phyloP scores from a whole-genome alignment of 2,797 vertebrate genomes.

The Balearica regulorum region DNA sequence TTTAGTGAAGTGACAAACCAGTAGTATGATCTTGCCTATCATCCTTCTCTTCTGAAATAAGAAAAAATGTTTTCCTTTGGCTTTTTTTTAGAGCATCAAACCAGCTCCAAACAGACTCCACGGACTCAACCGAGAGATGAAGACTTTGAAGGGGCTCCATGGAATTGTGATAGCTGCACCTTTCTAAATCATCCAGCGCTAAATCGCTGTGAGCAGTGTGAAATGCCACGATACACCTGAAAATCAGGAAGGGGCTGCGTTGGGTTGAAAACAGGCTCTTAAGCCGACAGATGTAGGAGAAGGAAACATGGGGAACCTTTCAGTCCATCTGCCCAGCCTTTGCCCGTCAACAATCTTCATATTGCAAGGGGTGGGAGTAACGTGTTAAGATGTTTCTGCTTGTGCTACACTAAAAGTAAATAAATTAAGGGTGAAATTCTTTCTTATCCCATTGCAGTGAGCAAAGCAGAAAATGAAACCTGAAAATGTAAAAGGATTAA shows the following conservation, averaged over 20 bases:
- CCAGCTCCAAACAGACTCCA: conserved; percentile 72
- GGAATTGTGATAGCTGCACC: conserved; percentile 99
- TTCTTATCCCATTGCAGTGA: conserved; percentile 53
- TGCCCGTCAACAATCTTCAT: conserved; percentile 58
- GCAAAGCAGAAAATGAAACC: conserved; percentile 64
- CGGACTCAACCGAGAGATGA: conserved; percentile 87
- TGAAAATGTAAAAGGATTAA: conserved; percentile 69
- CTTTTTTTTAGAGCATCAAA: conserved; percentile 72
- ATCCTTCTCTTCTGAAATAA: background rate
- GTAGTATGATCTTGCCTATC: background rate
- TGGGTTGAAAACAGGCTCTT: conserved; percentile 54
- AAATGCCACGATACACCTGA: conserved; percentile 99
- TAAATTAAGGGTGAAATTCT: conserved; percentile 12
- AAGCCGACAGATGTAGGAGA: conserved; percentile 55
- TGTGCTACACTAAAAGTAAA: conserved; percentile 52
- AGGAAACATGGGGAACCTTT: conserved; percentile 65
- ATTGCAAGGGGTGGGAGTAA: conserved; percentile 29
- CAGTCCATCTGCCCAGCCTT: conserved; percentile 60
- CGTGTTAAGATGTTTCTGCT: conserved; percentile 43
- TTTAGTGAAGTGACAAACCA: background rate
- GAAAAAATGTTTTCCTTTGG: background rate
- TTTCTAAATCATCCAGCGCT: conserved; percentile 99
- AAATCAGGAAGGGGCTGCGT: conserved; percentile 49
- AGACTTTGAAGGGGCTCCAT: conserved; percentile 96
- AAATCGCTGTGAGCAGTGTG: conserved; percentile 98